Percentiles rank a stretch among this genome's conserved stretches.
Evolutionary conservation across 1,140 invertebrate genomes (phyloP).

Genomic region (Acromyrmex echinatior): DNA sequence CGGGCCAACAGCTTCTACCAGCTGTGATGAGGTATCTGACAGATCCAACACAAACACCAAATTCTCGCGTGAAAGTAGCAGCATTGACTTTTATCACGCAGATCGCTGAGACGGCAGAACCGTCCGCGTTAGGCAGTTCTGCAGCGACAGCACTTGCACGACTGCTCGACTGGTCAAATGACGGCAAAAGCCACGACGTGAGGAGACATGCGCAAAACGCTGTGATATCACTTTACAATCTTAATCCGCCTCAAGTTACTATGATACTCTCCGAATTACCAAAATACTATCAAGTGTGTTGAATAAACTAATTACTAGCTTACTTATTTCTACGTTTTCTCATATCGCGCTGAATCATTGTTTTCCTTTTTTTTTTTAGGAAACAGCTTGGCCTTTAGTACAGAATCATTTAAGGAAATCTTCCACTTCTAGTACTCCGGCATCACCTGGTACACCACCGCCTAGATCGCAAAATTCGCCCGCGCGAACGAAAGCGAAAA

Average conservation of each 20-base stretch:
- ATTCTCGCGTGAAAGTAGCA: constrained; percentile 93
- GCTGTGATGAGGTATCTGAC: constrained; percentile 92
- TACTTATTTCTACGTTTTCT: constrained; percentile 4
- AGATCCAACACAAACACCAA: constrained; percentile 96
- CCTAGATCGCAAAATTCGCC: constrained; percentile 83
- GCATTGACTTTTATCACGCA: constrained; percentile 92
- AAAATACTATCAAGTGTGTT: constrained; percentile 90
- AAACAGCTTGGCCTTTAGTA: constrained; percentile 93
- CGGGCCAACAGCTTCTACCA: constrained; percentile 89
- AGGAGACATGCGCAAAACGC: constrained; percentile 92
- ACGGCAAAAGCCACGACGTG: constrained; percentile 92
- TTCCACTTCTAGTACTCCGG: constrained; percentile 87
- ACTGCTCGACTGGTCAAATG: constrained; percentile 89
- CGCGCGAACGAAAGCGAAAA: constrained; percentile 79
- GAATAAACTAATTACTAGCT: background rate
- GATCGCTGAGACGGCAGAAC: constrained; percentile 88
- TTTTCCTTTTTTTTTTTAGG: constrained; percentile 85
- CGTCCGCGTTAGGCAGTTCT: constrained; percentile 84
- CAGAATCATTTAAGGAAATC: constrained; percentile 92
- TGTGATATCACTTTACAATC: constrained; percentile 95
- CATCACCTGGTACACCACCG: constrained; percentile 86
- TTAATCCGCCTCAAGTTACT: constrained; percentile 95
- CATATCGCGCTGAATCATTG: background rate
- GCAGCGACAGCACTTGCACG: constrained; percentile 90
- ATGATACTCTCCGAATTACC: constrained; percentile 94